Conservation (phyloP, 2,797 vertebrate species). For the Centropyge bicolor region DNA sequence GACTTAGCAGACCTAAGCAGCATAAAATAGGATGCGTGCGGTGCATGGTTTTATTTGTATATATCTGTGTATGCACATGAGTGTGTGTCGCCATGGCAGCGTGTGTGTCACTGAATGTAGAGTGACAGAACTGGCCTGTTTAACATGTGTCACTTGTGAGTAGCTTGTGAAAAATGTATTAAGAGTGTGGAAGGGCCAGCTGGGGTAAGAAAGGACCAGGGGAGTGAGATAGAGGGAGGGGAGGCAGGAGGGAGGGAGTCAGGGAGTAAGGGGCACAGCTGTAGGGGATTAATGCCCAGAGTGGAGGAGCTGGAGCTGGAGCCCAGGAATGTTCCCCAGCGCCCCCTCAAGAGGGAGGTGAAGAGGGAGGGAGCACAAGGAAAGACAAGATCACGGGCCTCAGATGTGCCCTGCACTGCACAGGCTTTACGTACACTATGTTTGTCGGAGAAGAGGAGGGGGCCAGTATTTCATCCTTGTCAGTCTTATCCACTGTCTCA, state of each 20-base stretch:
- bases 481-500: conserved; percentile 66
- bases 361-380: conserved; percentile 67
- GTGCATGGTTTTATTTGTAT: conserved; percentile 46
- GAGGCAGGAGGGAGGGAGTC: conserved; percentile 47
- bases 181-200: conserved; percentile 81
- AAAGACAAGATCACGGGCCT: conserved; percentile 68
- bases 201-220: conserved; percentile 60
- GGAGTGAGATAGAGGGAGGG: conserved; percentile 47
- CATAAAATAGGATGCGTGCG: conserved; percentile 46
- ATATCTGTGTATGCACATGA: conserved; percentile 42
- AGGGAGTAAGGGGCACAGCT: conserved; percentile 91
- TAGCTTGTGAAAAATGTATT: conserved; percentile 96
- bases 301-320: conserved; percentile 86
- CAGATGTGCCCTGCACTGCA: conserved; percentile 61
- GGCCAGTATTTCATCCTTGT: conserved; percentile 65
- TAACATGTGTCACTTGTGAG: conserved; percentile 94
- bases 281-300: conserved; percentile 98
- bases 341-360: conserved; percentile 75
- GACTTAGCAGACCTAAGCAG: conserved; percentile 49
- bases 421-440: conserved; percentile 54
- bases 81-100: conserved; percentile 43
- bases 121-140: conserved; percentile 79
- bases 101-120: conserved; percentile 56
- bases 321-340: conserved; percentile 92
- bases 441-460: conserved; percentile 49